These are phyloP conservation scores for Didymodactylos carnosus DNA, from an alignment of 2,888 invertebrate species.

Conservation along the genomic window DNA sequence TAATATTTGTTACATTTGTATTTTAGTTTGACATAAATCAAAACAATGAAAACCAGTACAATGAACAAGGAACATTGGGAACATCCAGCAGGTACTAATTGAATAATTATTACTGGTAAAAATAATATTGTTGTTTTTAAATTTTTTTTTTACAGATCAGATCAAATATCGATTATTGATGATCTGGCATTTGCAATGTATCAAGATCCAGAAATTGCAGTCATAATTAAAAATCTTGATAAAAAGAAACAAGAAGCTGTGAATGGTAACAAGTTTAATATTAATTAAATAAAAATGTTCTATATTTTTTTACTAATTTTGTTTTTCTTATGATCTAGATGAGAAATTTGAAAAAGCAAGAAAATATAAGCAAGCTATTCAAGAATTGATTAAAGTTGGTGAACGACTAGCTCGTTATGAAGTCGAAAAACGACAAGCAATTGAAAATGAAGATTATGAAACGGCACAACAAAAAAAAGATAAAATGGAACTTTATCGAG, in stretches of 20 bases:
- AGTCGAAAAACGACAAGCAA: conserved; percentile 71
- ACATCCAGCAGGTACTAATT: not conserved
- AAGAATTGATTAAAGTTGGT: conserved; percentile 57
- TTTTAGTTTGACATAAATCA: conserved; percentile 4
- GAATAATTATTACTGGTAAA: not conserved
- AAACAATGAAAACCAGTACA: not conserved
- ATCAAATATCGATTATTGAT: conserved; percentile 58
- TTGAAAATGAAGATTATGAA: conserved; percentile 70
- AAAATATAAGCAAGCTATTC: conserved; percentile 63
- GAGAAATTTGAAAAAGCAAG: conserved; percentile 82
- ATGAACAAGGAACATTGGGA: too few species aligned
- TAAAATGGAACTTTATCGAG: conserved; percentile 63
- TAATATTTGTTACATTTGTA: not conserved
- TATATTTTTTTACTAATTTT: not conserved
- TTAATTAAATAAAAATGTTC: not conserved
- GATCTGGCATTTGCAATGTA: conserved; percentile 90
- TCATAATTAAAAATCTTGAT: conserved; percentile 64
- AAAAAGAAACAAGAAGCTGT: conserved; percentile 66
- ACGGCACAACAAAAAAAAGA: conserved; percentile 67
- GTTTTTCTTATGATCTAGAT: conserved; percentile 38
- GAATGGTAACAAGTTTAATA: conserved; percentile 42
- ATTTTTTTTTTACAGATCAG: conserved; percentile 21
- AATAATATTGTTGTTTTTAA: not conserved
- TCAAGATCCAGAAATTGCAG: conserved; percentile 70
- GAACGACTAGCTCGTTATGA: conserved; percentile 73